Base-by-base conservation (phyloP, 2,888 invertebrate genomes). In the Dolomedes plantarius region DNA sequence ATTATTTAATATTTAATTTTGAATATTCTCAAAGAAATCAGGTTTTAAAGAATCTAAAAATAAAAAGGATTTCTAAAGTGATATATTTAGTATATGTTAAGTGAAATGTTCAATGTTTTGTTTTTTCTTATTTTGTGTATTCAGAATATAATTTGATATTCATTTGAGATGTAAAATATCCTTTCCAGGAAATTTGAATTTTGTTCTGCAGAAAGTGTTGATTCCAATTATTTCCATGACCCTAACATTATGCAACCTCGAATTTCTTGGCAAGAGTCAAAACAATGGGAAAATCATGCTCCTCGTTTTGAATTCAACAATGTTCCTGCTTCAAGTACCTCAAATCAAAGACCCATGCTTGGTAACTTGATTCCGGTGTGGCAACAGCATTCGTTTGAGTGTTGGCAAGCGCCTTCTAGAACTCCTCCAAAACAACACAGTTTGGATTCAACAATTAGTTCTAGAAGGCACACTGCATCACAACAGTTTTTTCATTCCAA, bases 161-260 rank as follows among this genome's bases (percentile, higher is more conserved):
- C n/a, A n/a, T n/a, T n/a, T n/a, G n/a, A n/a, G n/a, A n/a, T n/a
- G n/a, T n/a, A n/a, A n/a, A n/a, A 31, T 75, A 28, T 76, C 6
- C 19, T 28, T 67, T 50, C n/a, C 23, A 86, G 86, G 64, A 86
- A 86, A 39, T 46, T 80, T 11, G 86, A 86, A 27, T 86, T 78
- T 72, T 86, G 86, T 56, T 86, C 86, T 67, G 78, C 80, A 41
- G 86, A 86, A 76, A 86, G 86, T 76, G 80, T 86, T 1, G 80
- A 80, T 74, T 86, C 80, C 9, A 67, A 86, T 7, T 78, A 86
- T 50, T 86, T 76, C 29, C 86, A 79, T 65, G 78, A 77, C 16
- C 86, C 64, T 50, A 86, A 72, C 32, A 19, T 76, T 19, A 23
- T 75, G 6, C 79, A 80, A 71, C 77, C 77, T 39, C 41, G 73